phyloP scores from a whole-genome alignment of 2,797 vertebrate genomes.

The Melanotaenia trifasciata region DNA sequence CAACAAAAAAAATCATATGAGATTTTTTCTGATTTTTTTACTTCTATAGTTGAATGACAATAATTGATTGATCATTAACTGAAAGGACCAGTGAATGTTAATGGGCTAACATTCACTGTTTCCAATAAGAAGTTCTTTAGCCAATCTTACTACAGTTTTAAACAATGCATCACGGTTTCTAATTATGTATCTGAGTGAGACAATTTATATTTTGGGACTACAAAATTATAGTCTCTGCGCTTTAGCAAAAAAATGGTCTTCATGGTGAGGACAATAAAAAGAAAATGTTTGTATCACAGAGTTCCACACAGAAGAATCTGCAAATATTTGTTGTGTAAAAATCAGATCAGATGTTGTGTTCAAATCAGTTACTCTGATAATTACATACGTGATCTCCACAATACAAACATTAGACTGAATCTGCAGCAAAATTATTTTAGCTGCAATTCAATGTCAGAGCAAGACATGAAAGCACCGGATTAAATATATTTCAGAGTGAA shows the following conservation, averaged over 20 bases:
- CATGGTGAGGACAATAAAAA: background rate
- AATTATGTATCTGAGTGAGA: background rate
- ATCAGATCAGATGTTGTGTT: background rate
- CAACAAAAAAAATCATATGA: background rate
- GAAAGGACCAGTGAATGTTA: background rate
- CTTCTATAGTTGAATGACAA: too few relatives aligned
- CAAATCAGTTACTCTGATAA: conserved; percentile 4
- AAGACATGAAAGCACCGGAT: background rate
- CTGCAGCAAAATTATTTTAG: background rate
- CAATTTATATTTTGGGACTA: too few relatives aligned
- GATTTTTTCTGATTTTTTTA: background rate
- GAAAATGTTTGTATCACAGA: conserved; percentile 4
- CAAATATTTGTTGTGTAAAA: background rate
- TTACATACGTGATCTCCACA: background rate
- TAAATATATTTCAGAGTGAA: background rate
- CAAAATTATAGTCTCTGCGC: background rate
- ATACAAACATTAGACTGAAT: background rate
- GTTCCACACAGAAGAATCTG: background rate
- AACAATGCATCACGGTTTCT: too few relatives aligned
- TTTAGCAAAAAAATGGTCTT: background rate
- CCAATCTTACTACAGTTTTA: too few relatives aligned
- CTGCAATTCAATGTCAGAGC: background rate
- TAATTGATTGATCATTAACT: background rate
- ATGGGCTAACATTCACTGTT: background rate
- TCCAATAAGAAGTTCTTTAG: too few relatives aligned